A percentile compares a stretch with the other conserved stretches of the same genome.
These are phyloP conservation scores for Gryon sp. DNA, from an alignment of 1,140 invertebrate species.

Conservation along the genomic window DNA sequence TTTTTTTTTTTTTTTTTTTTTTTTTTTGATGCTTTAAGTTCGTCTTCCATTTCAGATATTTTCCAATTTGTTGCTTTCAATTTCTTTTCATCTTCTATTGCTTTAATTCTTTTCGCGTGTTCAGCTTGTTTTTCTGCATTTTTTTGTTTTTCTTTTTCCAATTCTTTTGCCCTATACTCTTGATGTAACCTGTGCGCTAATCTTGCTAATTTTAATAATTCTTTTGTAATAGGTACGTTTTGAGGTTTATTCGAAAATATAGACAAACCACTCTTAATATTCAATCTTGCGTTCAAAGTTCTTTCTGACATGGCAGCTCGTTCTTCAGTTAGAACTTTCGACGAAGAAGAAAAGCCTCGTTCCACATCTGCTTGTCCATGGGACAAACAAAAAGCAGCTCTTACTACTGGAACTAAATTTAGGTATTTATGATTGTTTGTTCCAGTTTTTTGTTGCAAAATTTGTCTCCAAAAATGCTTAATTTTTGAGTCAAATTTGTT, in stretches of 20 bases:
- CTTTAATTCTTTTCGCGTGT: background rate
- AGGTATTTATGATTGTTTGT: constrained; percentile 20
- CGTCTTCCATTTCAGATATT: constrained; percentile 7
- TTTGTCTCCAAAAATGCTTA: constrained; percentile 20
- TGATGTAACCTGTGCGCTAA: constrained; percentile 8
- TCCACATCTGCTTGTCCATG: constrained; percentile 39
- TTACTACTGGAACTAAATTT: constrained; percentile 14
- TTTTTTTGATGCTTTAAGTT: constrained; percentile 2
- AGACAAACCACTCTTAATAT: constrained; percentile 19
- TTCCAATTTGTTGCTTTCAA: constrained; percentile 2
- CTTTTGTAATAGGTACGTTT: constrained; percentile 23
- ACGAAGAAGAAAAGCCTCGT: constrained; percentile 31
- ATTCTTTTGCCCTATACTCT: constrained; percentile 20
- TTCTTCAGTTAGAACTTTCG: constrained; percentile 29
- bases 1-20: too few species aligned
- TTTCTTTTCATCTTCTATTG: constrained; percentile 11
- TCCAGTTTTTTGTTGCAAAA: constrained; percentile 24
- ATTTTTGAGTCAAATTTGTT: too few species aligned
- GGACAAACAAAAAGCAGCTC: constrained; percentile 21
- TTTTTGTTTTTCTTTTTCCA: constrained; percentile 27
- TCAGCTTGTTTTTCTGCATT: background rate
- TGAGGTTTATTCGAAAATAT: constrained; percentile 19
- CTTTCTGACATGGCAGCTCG: constrained; percentile 26
- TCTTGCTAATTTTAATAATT: constrained; percentile 15
- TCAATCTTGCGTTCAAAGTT: constrained; percentile 32